These are phyloP conservation scores for Lordiphosa mommai DNA, from an alignment of 1,140 invertebrate genomes.

Conservation along the genomic window DNA sequence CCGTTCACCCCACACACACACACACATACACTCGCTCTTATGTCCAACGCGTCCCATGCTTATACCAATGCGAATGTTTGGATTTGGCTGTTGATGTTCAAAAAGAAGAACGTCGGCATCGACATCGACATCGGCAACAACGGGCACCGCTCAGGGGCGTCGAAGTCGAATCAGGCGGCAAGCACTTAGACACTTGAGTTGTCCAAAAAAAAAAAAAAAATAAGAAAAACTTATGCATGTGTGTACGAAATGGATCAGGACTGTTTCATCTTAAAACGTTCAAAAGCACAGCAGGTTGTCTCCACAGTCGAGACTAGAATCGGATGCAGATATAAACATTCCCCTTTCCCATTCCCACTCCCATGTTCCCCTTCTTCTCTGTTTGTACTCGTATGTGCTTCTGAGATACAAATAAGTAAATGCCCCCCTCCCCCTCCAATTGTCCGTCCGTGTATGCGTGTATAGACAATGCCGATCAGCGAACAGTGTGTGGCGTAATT, in stretches of 20 bases:
- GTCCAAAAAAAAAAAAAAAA: slow-evolving; percentile 43
- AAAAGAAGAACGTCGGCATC: slow-evolving; percentile 4
- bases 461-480: slow-evolving; percentile 10
- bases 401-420: slow-evolving; percentile 14
- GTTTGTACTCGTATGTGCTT: slow-evolving; percentile 36
- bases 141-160: slow-evolving; percentile 2
- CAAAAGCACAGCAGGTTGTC: slow-evolving; percentile 74
- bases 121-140: slow-evolving; percentile 12
- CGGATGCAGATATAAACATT: slow-evolving; percentile 65
- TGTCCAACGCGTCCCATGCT: neutral
- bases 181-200: slow-evolving; percentile 75
- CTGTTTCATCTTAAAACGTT: slow-evolving; percentile 64
- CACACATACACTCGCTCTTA: neutral
- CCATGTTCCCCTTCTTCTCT: slow-evolving; percentile 10
- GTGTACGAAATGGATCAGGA: slow-evolving; percentile 56
- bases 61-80: slow-evolving; percentile 42
- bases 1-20: slow-evolving; percentile 11
- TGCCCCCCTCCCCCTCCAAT: neutral
- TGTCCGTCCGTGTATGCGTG: neutral
- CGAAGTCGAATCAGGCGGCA: slow-evolving; percentile 37
- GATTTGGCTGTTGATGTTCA: slow-evolving; percentile 40
- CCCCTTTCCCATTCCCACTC: neutral
- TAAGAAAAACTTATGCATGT: slow-evolving; percentile 7
- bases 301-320: slow-evolving; percentile 40
- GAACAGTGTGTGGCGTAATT: slow-evolving; percentile 17